Conservation (phyloP, 1,140 invertebrate species). For the Drosophila murphyi region DNA sequence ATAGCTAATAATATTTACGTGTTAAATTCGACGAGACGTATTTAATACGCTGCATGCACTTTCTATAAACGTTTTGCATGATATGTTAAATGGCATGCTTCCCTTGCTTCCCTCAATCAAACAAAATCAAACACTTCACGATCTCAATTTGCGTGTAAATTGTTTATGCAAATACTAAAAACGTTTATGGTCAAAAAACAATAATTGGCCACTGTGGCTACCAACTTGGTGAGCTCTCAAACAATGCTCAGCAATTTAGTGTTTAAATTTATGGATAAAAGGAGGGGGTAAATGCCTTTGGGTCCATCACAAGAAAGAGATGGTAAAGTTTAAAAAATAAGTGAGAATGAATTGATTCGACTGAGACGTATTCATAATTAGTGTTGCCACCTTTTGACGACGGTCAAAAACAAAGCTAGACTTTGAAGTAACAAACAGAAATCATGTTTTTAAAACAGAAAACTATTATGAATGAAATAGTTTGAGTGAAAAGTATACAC, state of each 20-base stretch:
- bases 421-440: no score
- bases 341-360: background rate
- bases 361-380: no score
- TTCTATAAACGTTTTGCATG: conserved; percentile 25
- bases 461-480: no score
- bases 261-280: conserved; percentile 16
- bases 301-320: background rate
- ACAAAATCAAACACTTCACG: conserved; percentile 10
- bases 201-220: conserved; percentile 35
- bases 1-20: conserved; percentile 39
- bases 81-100: conserved; percentile 4
- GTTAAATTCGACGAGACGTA: conserved; percentile 63
- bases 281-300: conserved; percentile 4
- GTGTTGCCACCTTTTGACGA: no score
- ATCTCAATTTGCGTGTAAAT: conserved; percentile 59
- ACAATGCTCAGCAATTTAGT: conserved; percentile 55
- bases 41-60: conserved; percentile 32
- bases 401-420: no score
- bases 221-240: conserved; percentile 29
- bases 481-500: no score
- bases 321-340: background rate
- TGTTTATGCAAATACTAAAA: conserved; percentile 61
- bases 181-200: conserved; percentile 29
- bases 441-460: no score
- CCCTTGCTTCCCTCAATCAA: background rate